Conservation (phyloP, 1,140 invertebrate species). For the Drosophila lowei region DNA sequence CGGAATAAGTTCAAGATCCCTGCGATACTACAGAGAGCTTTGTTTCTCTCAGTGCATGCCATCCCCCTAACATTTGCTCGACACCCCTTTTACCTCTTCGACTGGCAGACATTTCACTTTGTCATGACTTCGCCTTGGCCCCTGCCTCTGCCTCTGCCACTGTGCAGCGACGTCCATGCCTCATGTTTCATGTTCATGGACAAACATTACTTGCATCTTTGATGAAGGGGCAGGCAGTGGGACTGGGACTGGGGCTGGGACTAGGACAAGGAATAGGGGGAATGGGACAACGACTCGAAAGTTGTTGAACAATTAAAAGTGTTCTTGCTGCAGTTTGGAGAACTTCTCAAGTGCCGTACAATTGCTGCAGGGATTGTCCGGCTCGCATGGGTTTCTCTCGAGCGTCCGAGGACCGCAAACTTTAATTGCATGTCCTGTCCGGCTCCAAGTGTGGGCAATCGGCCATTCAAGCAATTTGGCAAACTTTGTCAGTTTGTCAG, state of each 20-base stretch:
- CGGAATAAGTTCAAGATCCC: neutral
- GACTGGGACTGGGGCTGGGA: constrained; percentile 9
- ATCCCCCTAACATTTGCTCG: too few species aligned
- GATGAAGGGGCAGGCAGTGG: constrained; percentile 22
- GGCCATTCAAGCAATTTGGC: constrained; percentile 49
- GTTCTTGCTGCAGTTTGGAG: constrained; percentile 17
- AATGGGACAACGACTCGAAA: constrained; percentile 18
- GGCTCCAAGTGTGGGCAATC: constrained; percentile 48
- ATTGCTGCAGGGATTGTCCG: constrained; percentile 27
- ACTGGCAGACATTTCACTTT: constrained; percentile 42
- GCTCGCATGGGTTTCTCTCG: constrained; percentile 20
- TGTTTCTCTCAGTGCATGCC: too few species aligned
- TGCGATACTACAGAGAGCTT: neutral
- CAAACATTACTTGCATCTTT: constrained; percentile 60
- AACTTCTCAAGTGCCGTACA: constrained; percentile 27
- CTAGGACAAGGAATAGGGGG: neutral
- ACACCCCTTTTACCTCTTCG: neutral
- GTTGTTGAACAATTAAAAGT: constrained; percentile 57
- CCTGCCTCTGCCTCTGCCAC: constrained; percentile 2
- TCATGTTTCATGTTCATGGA: constrained; percentile 49
- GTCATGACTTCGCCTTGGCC: constrained; percentile 34
- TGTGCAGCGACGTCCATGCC: constrained; percentile 27
- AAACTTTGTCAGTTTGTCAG: constrained; percentile 21
- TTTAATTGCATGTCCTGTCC: constrained; percentile 54
- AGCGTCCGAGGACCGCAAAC: constrained; percentile 43